A percentile compares a stretch with the other conserved stretches of the same genome.
These are phyloP conservation scores for Actinernus sp. DNA, from an alignment of 92 coral and sea anemone genomes.

Conservation along the genomic window DNA sequence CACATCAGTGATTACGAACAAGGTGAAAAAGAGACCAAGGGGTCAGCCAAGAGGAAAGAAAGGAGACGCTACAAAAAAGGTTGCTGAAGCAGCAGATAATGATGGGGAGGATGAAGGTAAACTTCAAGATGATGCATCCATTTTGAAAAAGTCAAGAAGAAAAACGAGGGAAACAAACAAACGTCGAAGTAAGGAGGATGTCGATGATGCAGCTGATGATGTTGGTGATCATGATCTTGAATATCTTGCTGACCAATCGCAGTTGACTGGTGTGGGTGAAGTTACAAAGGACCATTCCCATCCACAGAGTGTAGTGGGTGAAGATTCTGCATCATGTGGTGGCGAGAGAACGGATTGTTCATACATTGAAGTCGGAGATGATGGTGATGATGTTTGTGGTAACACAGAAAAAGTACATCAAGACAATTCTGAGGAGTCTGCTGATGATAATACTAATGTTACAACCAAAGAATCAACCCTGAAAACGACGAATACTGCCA, in stretches of 20 bases:
- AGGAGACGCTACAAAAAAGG: not conserved
- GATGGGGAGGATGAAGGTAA: not conserved
- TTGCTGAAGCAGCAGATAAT: not conserved
- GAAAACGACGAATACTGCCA: not conserved
- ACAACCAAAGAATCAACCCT: not conserved
- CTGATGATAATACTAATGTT: too few species aligned
- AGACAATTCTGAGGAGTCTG: too few species aligned
- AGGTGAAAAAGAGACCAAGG: not conserved
- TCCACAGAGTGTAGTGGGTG: not conserved
- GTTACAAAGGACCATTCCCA: not conserved
- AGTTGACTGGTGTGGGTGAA: not conserved
- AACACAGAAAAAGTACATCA: too few species aligned
- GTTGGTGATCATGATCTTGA: slow-evolving; percentile 12
- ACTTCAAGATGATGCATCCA: too few species aligned
- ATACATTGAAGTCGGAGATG: too few species aligned
- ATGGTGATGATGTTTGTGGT: too few species aligned
- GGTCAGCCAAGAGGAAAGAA: not conserved
- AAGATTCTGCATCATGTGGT: too few species aligned
- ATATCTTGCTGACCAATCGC: too few species aligned
- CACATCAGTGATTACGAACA: not conserved
- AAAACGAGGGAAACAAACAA: not conserved
- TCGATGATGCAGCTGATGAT: not conserved
- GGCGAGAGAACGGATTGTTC: too few species aligned
- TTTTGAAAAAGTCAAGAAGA: not conserved
- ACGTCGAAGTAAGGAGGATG: not conserved